These are phyloP conservation scores for Lutjanus argentimaculatus DNA, from an alignment of 2,797 vertebrate genomes.

Conservation along the genomic window DNA sequence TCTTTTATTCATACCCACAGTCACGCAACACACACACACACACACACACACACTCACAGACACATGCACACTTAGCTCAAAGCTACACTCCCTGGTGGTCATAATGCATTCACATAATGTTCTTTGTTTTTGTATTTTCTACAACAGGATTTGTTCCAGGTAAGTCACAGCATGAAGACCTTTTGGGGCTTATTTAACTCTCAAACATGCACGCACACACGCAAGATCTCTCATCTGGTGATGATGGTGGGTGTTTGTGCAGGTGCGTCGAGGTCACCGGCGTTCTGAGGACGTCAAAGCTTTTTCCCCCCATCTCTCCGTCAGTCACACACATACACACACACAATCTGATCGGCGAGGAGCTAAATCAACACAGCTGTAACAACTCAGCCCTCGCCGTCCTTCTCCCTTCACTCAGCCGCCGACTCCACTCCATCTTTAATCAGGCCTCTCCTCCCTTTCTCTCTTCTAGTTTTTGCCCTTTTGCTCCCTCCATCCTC, in stretches of 20 bases:
- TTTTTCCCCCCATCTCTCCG: conserved; percentile 7
- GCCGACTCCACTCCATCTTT: conserved; percentile 61
- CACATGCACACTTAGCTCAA: conserved; percentile 45
- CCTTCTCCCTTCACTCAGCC: conserved; percentile 58
- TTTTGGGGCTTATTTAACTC: conserved; percentile 52
- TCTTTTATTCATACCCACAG: conserved; percentile 67
- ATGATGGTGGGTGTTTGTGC: conserved; percentile 62
- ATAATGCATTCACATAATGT: conserved; percentile 68
- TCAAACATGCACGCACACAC: conserved; percentile 29
- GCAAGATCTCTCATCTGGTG: conserved; percentile 60
- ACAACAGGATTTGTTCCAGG: conserved; percentile 80
- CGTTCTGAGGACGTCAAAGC: conserved; percentile 35
- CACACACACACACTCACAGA: conserved; percentile 11
- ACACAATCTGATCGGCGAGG: conserved; percentile 53
- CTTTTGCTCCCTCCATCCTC: conserved; percentile 53
- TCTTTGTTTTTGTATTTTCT: conserved; percentile 66
- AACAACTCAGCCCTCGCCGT: conserved; percentile 64
- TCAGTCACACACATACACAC: neutral
- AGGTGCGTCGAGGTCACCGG: conserved; percentile 72
- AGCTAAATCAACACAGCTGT: conserved; percentile 84
- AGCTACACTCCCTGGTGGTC: conserved; percentile 75
- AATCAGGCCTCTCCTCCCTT: conserved; percentile 59
- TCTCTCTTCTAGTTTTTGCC: conserved; percentile 51
- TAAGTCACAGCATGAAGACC: conserved; percentile 67
- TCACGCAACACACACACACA: conserved; percentile 7